Evolutionary conservation across 2,888 invertebrate genomes (phyloP), one percentile per base, ranked within the genome.

Genomic region (Crioceris asparagi): DNA sequence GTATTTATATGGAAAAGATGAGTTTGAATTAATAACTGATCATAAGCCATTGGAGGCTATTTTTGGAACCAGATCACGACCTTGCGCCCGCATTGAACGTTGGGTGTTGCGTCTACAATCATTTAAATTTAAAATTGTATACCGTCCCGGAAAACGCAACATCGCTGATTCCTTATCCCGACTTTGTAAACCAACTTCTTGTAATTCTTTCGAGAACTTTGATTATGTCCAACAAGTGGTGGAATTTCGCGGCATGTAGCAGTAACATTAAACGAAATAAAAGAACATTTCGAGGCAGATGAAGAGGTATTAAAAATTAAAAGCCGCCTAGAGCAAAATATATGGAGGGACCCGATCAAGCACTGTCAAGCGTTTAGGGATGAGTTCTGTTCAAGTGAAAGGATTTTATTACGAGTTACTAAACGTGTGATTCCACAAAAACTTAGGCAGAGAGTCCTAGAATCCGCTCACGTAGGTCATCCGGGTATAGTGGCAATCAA

Each of bases 401-500:
- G 39, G 11, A 21, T 48, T 7, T 16, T 48, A 3, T 25, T 48
- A 14, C 17, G 44, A 29, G 44, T 40, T 16, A 43, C 36, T 19
- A 31, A 39, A 38, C 43, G 49, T 17, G 41, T 49, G 4, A 48
- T 49, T 7, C 45, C 48, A 10, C 2, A 29, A 12, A 18, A 34
- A 4, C 33, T 47, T 19, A 36, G 25, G 19, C 8, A 26, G 36
- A 29, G 11, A 15, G 35, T 35, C 8, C 23, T 44, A 12, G 3
- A 35, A 18, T 27, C 40, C 11, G 47, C 43, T 3, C 55, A 56
- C 43, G 49, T 56, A 40, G 57, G 61, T 40, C 60, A 62, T 25
- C 59, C 58, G 1, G 59, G 59, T 2, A 55, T 57, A 3, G 55
- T 53, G 11, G 41, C 38, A 5, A 47, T 48, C 41, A 49, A 52